phyloP scores from a whole-genome alignment of 2,113 vertebrate species.

The Suricata suricatta region DNA sequence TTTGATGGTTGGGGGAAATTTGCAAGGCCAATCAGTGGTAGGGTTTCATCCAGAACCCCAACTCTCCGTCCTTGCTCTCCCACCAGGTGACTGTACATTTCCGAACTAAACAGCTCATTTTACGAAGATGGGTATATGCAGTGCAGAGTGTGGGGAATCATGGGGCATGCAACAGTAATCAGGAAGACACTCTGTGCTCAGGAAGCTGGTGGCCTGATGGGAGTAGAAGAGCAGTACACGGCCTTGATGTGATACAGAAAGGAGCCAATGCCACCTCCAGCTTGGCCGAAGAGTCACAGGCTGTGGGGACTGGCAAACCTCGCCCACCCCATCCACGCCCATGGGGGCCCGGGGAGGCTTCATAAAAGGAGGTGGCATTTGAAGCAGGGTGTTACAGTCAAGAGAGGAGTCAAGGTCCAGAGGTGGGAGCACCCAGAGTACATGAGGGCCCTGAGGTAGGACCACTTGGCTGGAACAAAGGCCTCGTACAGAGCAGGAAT shows the following conservation, averaged over 20 bases:
- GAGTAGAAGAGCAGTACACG: not conserved
- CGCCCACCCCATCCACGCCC: rapidly evolving
- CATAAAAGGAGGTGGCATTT: not conserved
- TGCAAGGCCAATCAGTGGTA: no score
- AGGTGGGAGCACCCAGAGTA: not conserved
- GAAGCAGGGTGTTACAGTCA: not conserved
- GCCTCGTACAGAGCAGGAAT: not conserved
- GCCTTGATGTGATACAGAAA: not conserved
- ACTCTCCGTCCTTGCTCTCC: not conserved
- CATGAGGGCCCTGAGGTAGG: not conserved
- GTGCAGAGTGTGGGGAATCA: not conserved
- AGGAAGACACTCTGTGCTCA: not conserved
- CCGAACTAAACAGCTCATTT: not conserved
- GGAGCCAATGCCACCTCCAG: no score
- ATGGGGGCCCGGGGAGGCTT: not conserved
- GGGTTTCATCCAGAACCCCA: not conserved
- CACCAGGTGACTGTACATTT: not conserved
- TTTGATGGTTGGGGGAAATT: not conserved
- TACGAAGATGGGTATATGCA: not conserved
- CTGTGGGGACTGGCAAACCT: not conserved
- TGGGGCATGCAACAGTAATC: rapidly evolving
- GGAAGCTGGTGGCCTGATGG: no score
- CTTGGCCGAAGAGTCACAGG: not conserved
- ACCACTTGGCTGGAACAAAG: not conserved
- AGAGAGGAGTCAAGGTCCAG: not conserved